phyloP scores from a whole-genome alignment of 2,888 invertebrate genomes.

The Priocnemis perturbator region DNA sequence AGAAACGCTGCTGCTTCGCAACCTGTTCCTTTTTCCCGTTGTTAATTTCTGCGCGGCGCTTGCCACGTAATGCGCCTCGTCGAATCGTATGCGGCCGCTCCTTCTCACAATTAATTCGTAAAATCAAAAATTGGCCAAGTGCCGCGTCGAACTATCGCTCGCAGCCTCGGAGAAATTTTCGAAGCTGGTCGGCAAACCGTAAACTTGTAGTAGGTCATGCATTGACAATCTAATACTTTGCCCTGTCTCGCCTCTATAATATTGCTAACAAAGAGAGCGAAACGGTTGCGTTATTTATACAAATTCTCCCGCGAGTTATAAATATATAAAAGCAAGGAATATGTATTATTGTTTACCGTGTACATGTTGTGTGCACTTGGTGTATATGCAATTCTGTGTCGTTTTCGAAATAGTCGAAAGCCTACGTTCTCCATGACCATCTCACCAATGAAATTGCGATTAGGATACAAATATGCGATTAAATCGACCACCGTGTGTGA shows the following conservation, averaged over 20 bases:
- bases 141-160: constrained; percentile 3
- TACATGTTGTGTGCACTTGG: constrained; percentile 16
- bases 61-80: constrained; percentile 1
- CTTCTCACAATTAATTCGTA: neutral
- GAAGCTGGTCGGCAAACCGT: too few relatives aligned
- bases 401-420: constrained; percentile 51
- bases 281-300: constrained; percentile 26
- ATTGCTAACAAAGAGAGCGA: too few relatives aligned
- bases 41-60: neutral
- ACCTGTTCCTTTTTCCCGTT: neutral
- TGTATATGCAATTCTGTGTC: constrained; percentile 17
- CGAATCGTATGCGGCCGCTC: neutral
- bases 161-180: neutral
- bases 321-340: constrained; percentile 64
- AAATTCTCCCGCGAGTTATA: constrained; percentile 51
- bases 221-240: too few relatives aligned
- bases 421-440: constrained; percentile 20
- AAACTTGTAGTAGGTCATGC: too few relatives aligned
- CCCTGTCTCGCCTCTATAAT: too few relatives aligned
- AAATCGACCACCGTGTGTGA: constrained; percentile 10
- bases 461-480: constrained; percentile 25
- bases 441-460: neutral
- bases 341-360: constrained; percentile 45
- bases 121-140: constrained; percentile 10
- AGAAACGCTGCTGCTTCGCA: neutral